A percentile compares a stretch with the other conserved stretches of the same genome.
Conservation (phyloP, 2,888 invertebrate species). For the Hemithea aestivaria region DNA sequence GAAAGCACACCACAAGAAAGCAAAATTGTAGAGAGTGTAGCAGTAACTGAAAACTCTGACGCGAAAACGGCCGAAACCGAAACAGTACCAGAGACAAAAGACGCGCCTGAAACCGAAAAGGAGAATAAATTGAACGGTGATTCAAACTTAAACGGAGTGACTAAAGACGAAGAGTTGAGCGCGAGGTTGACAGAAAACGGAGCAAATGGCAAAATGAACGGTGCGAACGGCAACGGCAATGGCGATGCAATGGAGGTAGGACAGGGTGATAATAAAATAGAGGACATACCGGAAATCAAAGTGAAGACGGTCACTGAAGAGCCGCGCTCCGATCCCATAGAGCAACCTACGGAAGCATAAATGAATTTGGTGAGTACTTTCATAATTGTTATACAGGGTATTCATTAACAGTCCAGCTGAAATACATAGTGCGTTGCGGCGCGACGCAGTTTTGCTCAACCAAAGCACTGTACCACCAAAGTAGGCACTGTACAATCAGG, state of each 20-base stretch:
- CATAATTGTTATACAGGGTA: conserved; percentile 3
- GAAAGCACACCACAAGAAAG: conserved; percentile 26
- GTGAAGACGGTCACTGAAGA: conserved; percentile 76
- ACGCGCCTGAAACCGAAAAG: conserved; percentile 30
- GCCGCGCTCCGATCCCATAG: conserved; percentile 60
- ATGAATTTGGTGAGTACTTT: conserved; percentile 50
- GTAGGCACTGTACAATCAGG: too few species aligned
- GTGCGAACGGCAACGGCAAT: conserved; percentile 49
- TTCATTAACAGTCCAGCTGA: too few species aligned
- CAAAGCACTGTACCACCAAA: too few species aligned
- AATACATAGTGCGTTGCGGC: too few species aligned
- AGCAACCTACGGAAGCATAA: conserved; percentile 77
- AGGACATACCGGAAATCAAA: conserved; percentile 71
- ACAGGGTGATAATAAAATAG: conserved; percentile 58
- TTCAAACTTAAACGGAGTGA: conserved; percentile 54
- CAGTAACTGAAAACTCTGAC: conserved; percentile 11
- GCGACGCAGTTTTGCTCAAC: too few species aligned
- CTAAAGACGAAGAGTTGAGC: conserved; percentile 54
- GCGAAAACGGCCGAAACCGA: conserved; percentile 11
- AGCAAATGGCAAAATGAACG: conserved; percentile 34
- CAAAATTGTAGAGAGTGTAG: conserved; percentile 26
- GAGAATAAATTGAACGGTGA: conserved; percentile 62
- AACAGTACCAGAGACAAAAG: conserved; percentile 21
- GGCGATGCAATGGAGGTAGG: conserved; percentile 46
- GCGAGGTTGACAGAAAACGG: conserved; percentile 51